A percentile compares a stretch with the other conserved stretches of the same genome.
These are phyloP conservation scores for Brevipalpus yothersi DNA, from an alignment of 1,140 invertebrate genomes.

Conservation along the genomic window DNA sequence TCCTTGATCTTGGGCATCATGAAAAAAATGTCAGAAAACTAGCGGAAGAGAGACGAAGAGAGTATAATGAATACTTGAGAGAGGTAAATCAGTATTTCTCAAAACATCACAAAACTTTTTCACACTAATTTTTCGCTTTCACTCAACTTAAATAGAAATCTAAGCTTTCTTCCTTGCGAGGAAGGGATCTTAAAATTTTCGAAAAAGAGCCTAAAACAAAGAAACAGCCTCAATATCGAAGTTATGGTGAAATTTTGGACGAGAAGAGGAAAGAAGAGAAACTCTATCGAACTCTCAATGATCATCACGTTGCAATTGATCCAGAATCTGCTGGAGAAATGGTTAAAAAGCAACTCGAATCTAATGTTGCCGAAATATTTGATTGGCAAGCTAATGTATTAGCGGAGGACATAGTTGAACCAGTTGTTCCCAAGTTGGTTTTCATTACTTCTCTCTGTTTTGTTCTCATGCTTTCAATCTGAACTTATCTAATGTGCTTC, in stretches of 20 bases:
- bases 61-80: slow-evolving; percentile 4
- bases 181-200: neutral
- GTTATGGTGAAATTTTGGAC: neutral
- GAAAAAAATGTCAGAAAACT: neutral
- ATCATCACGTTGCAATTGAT: neutral
- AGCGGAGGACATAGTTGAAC: neutral
- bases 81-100: neutral
- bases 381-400: neutral
- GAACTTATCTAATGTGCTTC: neutral
- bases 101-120: neutral
- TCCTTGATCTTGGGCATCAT: neutral
- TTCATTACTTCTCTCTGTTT: neutral
- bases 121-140: neutral
- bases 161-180: too few relatives aligned
- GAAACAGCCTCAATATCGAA: neutral
- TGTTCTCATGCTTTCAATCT: neutral
- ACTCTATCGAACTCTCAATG: neutral
- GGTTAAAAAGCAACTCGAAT: neutral
- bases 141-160: too few relatives aligned
- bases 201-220: neutral
- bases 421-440: neutral
- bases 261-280: neutral
- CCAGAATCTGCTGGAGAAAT: neutral
- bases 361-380: neutral
- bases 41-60: neutral